These are phyloP conservation scores for Patella depressa DNA, from an alignment of 2,888 invertebrate species.

Conservation along the genomic window DNA sequence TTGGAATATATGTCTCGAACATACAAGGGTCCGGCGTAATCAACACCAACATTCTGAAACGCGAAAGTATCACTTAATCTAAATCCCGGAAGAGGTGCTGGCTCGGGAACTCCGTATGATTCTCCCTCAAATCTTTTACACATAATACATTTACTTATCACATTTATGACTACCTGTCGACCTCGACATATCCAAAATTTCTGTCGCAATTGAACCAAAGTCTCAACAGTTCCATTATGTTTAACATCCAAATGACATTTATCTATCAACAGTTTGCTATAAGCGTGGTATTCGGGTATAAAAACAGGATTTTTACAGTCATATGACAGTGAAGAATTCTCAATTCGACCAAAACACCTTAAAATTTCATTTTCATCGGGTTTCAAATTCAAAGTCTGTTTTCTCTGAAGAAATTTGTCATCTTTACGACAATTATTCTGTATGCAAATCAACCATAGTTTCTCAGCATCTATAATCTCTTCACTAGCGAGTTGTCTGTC, in stretches of 20 bases:
- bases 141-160: neutral
- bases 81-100: neutral
- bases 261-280: neutral
- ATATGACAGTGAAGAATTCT: neutral
- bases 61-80: neutral
- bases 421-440: neutral
- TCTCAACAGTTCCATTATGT: neutral
- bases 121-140: neutral
- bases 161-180: neutral
- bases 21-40: conserved; percentile 3
- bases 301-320: neutral
- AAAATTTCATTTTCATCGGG: neutral
- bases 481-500: neutral
- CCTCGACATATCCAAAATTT: neutral
- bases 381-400: neutral
- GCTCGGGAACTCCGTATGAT: neutral
- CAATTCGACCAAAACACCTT: neutral
- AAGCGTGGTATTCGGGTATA: neutral
- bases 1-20: neutral
- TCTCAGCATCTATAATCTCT: neutral
- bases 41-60: neutral
- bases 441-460: neutral
- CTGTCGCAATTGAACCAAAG: neutral
- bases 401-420: neutral
- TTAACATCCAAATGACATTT: neutral